Base-by-base conservation (phyloP, 2,113 vertebrate species). In the Ameiurus melas region DNA sequence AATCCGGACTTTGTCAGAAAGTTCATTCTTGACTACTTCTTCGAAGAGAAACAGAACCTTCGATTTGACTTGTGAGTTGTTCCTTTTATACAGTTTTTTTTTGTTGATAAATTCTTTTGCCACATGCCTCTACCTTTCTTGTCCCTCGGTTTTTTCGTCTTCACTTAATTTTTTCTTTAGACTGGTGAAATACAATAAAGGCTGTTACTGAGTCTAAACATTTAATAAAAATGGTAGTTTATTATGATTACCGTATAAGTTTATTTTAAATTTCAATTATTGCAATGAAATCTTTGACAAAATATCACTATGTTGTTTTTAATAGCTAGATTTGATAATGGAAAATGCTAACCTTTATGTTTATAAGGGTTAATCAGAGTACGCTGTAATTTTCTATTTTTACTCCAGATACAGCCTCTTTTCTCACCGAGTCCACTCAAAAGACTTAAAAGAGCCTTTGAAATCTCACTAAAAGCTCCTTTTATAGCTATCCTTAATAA, bases 1-100 rank as follows among this genome's bases (percentile, higher is more conserved):
- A 98, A 99, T 92, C 98, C 98, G 0, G 98, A 99, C 92, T 99
- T 99, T 62, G 96, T 99, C 80, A 95, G 96, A 91, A 99, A 99
- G 91, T 99, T 98, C 86, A 97, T 99, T 70, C 95, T 98, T 27
- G 97, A 99, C 92, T 99, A 98, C 92, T 98, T 97, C 93, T 99
- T 99, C 33, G 98, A 99, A 94, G 97, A 99, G 94, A 97, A 98
- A 90, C 98, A 99, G 94, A 98, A 95, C 88, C 96, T 99, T 60
- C 97, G 98, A 86, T 98, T 99, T n/a, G 98, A 99, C 95, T 94
- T 99, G 98, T 99, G 92, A 98, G 98, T 97, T 60, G 47, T 87
- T 90, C 79, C 39, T 71, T 83, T 89, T 79, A 58, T 84, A 79
- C 10, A 47, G 36, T 84, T 81, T 27, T 84, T 51, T 39, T 70